Evolutionary conservation across 2,113 vertebrate genomes (phyloP).

Genomic region (Alligator mississippiensis): DNA sequence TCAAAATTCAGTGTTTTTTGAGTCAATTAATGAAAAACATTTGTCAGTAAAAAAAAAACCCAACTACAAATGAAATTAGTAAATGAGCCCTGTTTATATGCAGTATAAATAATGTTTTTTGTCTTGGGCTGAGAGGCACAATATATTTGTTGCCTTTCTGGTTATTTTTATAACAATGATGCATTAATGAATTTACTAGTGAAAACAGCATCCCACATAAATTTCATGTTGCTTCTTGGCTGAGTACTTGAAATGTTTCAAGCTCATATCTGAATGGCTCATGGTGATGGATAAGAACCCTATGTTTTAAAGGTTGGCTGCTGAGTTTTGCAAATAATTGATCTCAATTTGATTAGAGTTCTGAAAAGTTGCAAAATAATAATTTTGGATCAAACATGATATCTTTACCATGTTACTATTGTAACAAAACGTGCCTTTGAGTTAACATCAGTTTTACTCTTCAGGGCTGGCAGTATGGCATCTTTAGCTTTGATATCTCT

Average conservation of each 20-base stretch:
- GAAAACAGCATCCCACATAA: background rate
- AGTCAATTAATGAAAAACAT: background rate
- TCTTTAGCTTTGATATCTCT: background rate
- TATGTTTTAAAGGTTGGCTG: background rate
- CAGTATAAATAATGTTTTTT: background rate
- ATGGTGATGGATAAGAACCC: background rate
- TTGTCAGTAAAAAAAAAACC: background rate
- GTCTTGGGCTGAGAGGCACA: background rate
- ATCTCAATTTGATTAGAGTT: background rate
- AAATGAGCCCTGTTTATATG: background rate
- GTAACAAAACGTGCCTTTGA: background rate
- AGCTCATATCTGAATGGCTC: background rate
- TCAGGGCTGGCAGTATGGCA: background rate
- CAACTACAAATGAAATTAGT: background rate
- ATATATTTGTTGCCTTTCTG: background rate
- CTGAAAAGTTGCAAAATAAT: too few species aligned
- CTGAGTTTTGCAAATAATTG: too few species aligned
- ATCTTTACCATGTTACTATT: fast-evolving
- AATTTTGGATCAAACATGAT: background rate
- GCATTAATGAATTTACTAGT: background rate
- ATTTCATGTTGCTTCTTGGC: background rate
- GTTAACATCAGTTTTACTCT: background rate
- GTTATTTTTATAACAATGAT: background rate
- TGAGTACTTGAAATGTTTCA: background rate
- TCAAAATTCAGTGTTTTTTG: too few species aligned